Evolutionary conservation across 2,113 vertebrate species (phyloP).

Genomic region (Elephantulus edwardii): DNA sequence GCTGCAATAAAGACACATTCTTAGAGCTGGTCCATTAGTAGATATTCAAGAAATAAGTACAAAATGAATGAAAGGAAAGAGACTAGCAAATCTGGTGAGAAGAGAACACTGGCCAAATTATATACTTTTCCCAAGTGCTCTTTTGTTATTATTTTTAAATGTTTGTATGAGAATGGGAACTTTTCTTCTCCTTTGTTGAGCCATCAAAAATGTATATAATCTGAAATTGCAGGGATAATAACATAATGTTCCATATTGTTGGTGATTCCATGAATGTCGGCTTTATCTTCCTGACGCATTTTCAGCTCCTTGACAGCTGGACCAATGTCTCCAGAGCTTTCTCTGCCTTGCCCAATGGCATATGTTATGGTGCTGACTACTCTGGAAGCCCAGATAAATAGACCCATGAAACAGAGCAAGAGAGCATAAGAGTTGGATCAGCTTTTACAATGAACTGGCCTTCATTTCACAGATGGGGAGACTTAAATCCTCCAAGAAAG

Average conservation of each 20-base stretch:
- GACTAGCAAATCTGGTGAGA: not conserved
- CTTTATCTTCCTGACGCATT: not conserved
- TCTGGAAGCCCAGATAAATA: not conserved
- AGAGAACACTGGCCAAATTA: slow-evolving; percentile 17
- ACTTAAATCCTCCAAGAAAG: not conserved
- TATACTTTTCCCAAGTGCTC: not conserved
- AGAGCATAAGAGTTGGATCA: not conserved
- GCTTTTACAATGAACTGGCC: not conserved
- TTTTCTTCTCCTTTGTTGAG: slow-evolving; percentile 41
- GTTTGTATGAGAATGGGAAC: not conserved
- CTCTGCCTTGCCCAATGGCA: not conserved
- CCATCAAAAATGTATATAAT: slow-evolving; percentile 29
- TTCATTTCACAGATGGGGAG: not conserved
- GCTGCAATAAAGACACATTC: not conserved
- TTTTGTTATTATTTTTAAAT: not conserved
- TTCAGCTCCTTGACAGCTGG: not conserved
- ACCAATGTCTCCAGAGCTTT: not conserved
- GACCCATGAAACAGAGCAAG: not conserved
- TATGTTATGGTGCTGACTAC: not conserved
- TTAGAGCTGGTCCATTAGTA: not conserved
- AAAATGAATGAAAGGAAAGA: not conserved
- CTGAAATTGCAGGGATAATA: slow-evolving; percentile 30
- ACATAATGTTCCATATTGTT: not conserved
- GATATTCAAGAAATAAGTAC: not conserved
- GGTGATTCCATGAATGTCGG: not conserved